Evolutionary conservation across 2,888 invertebrate species (phyloP).

Genomic region (Acleris sparsana): DNA sequence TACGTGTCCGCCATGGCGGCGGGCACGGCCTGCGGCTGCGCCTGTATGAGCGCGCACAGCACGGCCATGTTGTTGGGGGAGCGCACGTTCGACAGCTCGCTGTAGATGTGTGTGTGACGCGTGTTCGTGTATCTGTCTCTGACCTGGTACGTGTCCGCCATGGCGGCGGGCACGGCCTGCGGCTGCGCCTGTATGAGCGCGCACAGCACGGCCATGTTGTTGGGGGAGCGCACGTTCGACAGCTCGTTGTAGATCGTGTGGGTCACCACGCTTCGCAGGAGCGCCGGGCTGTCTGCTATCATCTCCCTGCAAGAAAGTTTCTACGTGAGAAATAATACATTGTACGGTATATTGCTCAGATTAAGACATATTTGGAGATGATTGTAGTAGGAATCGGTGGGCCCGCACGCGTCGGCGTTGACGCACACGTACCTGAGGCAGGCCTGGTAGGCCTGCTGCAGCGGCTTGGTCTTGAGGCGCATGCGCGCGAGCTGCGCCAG

Average conservation of each 20-base stretch:
- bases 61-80: constrained; percentile 98
- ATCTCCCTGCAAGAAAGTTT: constrained; percentile 86
- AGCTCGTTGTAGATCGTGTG: constrained; percentile 98
- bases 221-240: constrained; percentile 95
- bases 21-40: constrained; percentile 91
- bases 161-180: constrained; percentile 90
- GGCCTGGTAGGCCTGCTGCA: no score
- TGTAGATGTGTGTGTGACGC: constrained; percentile 90
- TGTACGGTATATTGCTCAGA: no score
- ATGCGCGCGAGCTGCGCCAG: no score
- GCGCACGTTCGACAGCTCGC: constrained; percentile 95
- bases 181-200: constrained; percentile 94
- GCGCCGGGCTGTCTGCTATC: constrained; percentile 92
- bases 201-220: constrained; percentile 96
- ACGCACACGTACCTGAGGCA: no score
- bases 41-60: constrained; percentile 93
- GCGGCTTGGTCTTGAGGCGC: no score
- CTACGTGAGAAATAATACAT: no score
- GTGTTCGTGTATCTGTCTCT: no score
- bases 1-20: constrained; percentile 93
- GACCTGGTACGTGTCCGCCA: constrained; percentile 91
- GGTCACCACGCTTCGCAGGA: constrained; percentile 92
- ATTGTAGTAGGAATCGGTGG: no score
- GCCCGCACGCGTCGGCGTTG: no score
- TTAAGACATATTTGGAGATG: no score